These are phyloP conservation scores for Catocala fraxini DNA, from an alignment of 2,888 invertebrate species.

Conservation along the genomic window DNA sequence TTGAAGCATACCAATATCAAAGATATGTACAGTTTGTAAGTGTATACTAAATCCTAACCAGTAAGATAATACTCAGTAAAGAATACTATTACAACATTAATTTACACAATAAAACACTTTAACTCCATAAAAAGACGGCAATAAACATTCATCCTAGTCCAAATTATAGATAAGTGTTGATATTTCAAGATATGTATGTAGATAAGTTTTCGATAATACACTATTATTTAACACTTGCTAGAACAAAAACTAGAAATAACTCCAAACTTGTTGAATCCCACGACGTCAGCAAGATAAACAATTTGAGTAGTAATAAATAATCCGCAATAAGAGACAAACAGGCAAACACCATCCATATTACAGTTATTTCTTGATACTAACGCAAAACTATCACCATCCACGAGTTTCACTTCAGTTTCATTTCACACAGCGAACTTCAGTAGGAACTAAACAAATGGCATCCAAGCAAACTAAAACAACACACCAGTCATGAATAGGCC, in stretches of 20 bases:
- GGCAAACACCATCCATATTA: slow-evolving; percentile 45
- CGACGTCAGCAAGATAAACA: slow-evolving; percentile 20
- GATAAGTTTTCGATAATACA: slow-evolving; percentile 37
- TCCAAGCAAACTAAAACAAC: slow-evolving; percentile 42
- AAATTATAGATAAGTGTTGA: slow-evolving; percentile 38
- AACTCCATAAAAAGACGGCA: slow-evolving; percentile 43
- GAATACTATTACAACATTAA: slow-evolving; percentile 49
- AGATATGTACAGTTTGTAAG: slow-evolving; percentile 50
- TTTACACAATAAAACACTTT: slow-evolving; percentile 46
- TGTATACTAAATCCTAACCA: slow-evolving; percentile 43
- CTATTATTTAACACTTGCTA: slow-evolving; percentile 26
- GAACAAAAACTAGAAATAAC: slow-evolving; percentile 32
- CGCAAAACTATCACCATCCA: slow-evolving; percentile 24
- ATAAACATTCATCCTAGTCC: slow-evolving; percentile 41
- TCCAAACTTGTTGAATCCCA: slow-evolving; percentile 25
- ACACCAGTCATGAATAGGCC: slow-evolving; percentile 48
- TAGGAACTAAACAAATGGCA: slow-evolving; percentile 54
- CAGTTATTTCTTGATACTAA: slow-evolving; percentile 26
- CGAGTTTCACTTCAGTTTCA: slow-evolving; percentile 22
- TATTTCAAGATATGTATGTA: slow-evolving; percentile 51
- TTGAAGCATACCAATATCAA: slow-evolving; percentile 46
- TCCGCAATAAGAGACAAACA: slow-evolving; percentile 24
- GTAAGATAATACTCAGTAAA: slow-evolving; percentile 51
- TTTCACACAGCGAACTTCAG: slow-evolving; percentile 38
- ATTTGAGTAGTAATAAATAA: slow-evolving; percentile 30